Conservation (phyloP, 2,113 vertebrate genomes). For the Ellobius talpinus region DNA sequence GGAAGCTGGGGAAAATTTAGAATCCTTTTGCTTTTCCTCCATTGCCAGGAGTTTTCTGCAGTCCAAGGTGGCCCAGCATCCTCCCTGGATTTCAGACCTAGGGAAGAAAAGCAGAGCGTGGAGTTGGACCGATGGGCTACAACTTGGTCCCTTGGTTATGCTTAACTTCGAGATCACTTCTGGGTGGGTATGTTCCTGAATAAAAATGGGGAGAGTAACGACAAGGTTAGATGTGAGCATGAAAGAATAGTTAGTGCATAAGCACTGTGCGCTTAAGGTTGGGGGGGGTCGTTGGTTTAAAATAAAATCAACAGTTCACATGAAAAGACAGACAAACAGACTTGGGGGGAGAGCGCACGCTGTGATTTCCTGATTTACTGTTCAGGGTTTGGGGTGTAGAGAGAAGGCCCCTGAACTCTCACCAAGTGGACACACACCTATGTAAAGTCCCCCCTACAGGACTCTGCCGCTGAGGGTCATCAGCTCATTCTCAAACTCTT, state of each 20-base stretch:
- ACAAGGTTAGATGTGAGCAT: neutral
- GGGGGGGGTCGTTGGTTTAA: neutral
- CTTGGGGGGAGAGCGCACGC: neutral
- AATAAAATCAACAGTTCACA: neutral
- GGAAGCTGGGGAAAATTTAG: neutral
- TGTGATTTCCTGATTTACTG: neutral
- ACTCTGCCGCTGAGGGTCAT: neutral
- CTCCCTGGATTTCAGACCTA: neutral
- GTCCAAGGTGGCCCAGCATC: accelerated
- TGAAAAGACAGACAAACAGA: neutral
- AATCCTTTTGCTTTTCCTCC: neutral
- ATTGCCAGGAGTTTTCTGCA: accelerated
- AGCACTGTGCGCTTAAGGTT: neutral
- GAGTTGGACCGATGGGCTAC: neutral
- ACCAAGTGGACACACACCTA: no score
- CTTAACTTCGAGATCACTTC: neutral
- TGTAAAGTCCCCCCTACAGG: neutral
- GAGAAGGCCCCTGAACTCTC: no score
- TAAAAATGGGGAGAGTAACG: neutral
- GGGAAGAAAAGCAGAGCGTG: neutral
- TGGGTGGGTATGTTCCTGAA: neutral
- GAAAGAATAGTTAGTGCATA: neutral
- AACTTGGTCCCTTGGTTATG: neutral
- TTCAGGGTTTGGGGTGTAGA: neutral
- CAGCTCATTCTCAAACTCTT: neutral